Evolutionary conservation across 2,888 invertebrate genomes (phyloP), one percentile per base, ranked within the genome.

Genomic region (Brachypalpus laphriformis): DNA sequence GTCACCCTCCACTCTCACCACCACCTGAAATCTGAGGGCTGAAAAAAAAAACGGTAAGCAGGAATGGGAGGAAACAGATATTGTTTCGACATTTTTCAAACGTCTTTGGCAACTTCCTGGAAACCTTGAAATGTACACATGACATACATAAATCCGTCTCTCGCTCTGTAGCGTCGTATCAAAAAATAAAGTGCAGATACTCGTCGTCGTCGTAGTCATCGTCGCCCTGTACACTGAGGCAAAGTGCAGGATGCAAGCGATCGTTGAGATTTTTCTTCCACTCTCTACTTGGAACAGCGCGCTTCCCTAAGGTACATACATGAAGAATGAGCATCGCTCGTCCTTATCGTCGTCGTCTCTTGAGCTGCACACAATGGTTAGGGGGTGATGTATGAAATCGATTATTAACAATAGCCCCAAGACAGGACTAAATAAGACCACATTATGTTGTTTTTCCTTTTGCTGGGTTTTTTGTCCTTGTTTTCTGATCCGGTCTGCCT

Each of bases 121-220:
- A 78, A 78, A 22, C 82, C 82, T 82, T 83, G 78, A 83, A 61
- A 54, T 9, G 59, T 54, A 34, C 72, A 66, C 82, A 82, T 51
- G 66, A 54, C 65, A 66, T 18, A 77, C 51, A 82, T 71, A 66
- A 65, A 63, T 56, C 47, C 11, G 14, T 57, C 34, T 47, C n/a
- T 25, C 25, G 25, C 25, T 18, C 22, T 31, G 14, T 25, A 45
- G 54, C 28, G 5, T 25, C 34, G 42, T 47, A 56, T 61, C 47
- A 56, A 28, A 72, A 78, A 65, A 61, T 31, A 59, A 42, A 72
- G 18, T 54, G 37, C 78, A 71, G 71, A 72, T 42, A 49, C 57
- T 22, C n/a, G 9, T 6, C 25, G 37, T 11, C 16, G n/a, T 68
- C 2, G 22, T 11, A 9, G n/a, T 68, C 2, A 14, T 22, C 37